These are phyloP conservation scores for Diarsia mendica DNA, from an alignment of 2,888 invertebrate species.

Conservation along the genomic window DNA sequence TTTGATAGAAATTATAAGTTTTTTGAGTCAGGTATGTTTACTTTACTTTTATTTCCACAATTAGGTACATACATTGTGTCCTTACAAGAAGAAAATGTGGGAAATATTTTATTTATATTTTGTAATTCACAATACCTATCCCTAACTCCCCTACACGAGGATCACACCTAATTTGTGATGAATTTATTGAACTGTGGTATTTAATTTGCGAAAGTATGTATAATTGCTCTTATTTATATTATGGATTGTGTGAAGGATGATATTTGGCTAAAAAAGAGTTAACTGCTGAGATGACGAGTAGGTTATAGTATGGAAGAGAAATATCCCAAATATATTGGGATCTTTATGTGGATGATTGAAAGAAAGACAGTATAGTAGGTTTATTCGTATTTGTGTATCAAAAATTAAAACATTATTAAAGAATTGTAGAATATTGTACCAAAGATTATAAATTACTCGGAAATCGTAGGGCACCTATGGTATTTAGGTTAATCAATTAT, in stretches of 20 bases:
- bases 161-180: slow-evolving; percentile 77
- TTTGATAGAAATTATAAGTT: neutral
- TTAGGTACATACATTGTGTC: neutral
- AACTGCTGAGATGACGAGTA: no score
- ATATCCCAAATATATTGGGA: no score
- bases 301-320: no score
- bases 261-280: no score
- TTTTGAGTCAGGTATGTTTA: neutral
- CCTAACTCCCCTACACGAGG: slow-evolving; percentile 65
- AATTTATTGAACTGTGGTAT: slow-evolving; percentile 61
- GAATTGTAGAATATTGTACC: neutral
- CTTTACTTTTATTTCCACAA: no score
- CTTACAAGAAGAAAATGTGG: no score
- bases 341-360: no score
- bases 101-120: neutral
- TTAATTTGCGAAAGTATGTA: no score
- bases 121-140: neutral
- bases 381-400: neutral
- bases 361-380: no score
- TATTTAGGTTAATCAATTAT: slow-evolving; percentile 33
- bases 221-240: no score
- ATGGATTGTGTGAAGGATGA: no score
- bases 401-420: neutral
- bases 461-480: neutral
- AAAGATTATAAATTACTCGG: slow-evolving; percentile 10